Conservation (phyloP, 2,113 vertebrate species). For the Syrmaticus mikado region DNA sequence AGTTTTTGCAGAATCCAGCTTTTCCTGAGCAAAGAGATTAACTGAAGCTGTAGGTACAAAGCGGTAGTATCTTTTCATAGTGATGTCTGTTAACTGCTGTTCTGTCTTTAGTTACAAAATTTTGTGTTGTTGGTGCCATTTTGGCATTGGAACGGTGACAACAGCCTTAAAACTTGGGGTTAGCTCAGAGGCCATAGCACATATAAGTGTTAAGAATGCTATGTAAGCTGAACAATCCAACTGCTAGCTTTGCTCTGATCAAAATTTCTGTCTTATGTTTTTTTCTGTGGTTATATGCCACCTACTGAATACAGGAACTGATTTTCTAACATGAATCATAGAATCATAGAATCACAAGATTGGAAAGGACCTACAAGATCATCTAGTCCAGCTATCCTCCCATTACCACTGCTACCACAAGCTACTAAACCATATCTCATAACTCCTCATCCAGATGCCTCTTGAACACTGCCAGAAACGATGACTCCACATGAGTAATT, state of each 20-base stretch:
- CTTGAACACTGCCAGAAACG: too few relatives aligned
- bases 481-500: neutral
- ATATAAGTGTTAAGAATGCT: accelerated
- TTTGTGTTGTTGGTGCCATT: neutral
- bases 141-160: neutral
- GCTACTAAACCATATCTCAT: too few relatives aligned
- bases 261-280: neutral
- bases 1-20: neutral
- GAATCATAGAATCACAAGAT: too few relatives aligned
- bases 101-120: neutral
- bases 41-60: neutral
- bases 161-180: neutral
- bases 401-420: too few relatives aligned
- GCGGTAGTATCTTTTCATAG: neutral
- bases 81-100: neutral
- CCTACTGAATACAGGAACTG: neutral
- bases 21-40: neutral
- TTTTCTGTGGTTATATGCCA: neutral
- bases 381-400: too few relatives aligned
- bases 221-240: neutral
- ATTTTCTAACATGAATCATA: neutral
- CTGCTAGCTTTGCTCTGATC: neutral
- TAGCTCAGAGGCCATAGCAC: accelerated
- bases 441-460: too few relatives aligned
- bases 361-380: too few relatives aligned